These are phyloP conservation scores for Ochlodes sylvanus DNA, from an alignment of 2,888 invertebrate species.

Conservation along the genomic window DNA sequence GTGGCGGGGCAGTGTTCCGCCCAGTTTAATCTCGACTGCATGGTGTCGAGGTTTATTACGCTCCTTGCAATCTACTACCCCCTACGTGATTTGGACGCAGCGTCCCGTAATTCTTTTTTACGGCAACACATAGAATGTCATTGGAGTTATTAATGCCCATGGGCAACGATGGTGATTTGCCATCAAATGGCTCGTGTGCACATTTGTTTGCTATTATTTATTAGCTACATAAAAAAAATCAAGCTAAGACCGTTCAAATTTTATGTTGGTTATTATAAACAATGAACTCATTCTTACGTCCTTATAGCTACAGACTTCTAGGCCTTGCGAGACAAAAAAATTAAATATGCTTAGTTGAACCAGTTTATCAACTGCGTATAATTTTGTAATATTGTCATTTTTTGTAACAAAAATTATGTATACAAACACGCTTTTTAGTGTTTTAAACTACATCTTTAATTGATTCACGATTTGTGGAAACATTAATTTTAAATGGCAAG, in stretches of 20 bases:
- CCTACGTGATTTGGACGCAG: no score
- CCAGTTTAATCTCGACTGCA: no score
- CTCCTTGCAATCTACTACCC: no score
- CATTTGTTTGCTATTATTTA: no score
- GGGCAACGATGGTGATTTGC: no score
- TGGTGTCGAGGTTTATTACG: no score
- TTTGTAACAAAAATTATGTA: slow-evolving; percentile 5
- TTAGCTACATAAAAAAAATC: no score
- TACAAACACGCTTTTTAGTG: slow-evolving; percentile 15
- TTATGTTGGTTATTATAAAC: background rate
- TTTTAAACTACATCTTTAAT: slow-evolving; percentile 13
- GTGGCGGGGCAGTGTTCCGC: no score
- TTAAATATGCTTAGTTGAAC: background rate
- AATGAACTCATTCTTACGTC: slow-evolving; percentile 1
- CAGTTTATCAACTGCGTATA: slow-evolving; percentile 12
- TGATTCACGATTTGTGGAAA: slow-evolving; percentile 10
- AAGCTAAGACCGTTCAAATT: background rate
- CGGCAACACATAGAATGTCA: no score
- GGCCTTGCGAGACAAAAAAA: background rate
- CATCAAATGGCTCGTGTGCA: no score
- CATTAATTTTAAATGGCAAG: slow-evolving; percentile 29
- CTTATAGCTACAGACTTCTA: background rate
- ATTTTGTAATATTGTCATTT: slow-evolving; percentile 13
- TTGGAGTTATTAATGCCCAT: no score
- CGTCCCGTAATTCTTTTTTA: no score